phyloP scores from a whole-genome alignment of 2,797 vertebrate species.

The Setipinna tenuifilis region DNA sequence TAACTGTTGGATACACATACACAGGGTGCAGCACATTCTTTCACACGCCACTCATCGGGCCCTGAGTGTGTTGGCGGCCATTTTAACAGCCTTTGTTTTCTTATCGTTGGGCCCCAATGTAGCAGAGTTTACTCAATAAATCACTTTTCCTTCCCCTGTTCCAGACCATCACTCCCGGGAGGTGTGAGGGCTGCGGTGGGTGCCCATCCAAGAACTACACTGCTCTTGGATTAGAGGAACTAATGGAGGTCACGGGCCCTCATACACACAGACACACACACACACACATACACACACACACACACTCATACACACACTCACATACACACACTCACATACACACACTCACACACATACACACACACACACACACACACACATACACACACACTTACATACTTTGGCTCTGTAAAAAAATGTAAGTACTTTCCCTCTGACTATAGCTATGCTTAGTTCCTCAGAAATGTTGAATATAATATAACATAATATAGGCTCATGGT shows the following conservation, averaged over 20 bases:
- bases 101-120: not conserved
- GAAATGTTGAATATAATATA: no score
- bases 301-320: no score
- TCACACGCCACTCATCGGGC: not conserved
- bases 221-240: not conserved
- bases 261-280: no score
- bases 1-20: no score
- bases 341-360: not conserved
- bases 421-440: no score
- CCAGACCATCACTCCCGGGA: not conserved
- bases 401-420: no score
- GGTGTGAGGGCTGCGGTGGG: not conserved
- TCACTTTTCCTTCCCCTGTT: slow-evolving; percentile 46
- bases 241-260: not conserved
- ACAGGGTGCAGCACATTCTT: not conserved
- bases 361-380: no score
- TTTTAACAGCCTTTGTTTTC: not conserved
- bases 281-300: no score
- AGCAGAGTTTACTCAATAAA: slow-evolving; percentile 18
- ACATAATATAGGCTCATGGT: no score
- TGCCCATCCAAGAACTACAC: not conserved
- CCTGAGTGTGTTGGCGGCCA: not conserved
- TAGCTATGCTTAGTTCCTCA: no score
- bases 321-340: no score
- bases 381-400: no score